Conservation (phyloP, 35 echinoderm and acorn worm genomes). For the Apostichopus japonicus region DNA sequence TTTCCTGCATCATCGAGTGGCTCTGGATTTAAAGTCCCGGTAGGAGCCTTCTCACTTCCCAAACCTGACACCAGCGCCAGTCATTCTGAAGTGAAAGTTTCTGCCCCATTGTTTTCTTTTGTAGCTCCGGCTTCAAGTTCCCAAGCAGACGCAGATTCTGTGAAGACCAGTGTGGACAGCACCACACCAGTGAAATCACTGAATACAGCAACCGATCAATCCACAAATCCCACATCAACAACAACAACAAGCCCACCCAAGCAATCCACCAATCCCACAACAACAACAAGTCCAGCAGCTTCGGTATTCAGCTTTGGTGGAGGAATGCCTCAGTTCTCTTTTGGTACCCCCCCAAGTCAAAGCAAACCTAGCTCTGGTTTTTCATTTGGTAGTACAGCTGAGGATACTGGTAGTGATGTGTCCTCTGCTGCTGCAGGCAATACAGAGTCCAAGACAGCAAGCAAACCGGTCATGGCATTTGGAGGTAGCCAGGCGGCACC, state of each 20-base stretch:
- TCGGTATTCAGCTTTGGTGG: slow-evolving; percentile 58
- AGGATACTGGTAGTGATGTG: neutral
- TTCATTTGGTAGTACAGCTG: slow-evolving; percentile 6
- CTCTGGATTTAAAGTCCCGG: neutral
- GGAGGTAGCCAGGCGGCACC: neutral
- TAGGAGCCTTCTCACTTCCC: neutral
- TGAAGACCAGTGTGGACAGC: neutral
- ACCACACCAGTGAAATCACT: neutral
- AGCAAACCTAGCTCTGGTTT: slow-evolving; percentile 21
- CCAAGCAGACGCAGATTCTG: neutral
- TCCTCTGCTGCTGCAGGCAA: neutral
- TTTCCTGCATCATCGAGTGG: neutral
- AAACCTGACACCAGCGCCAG: neutral
- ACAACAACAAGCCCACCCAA: neutral
- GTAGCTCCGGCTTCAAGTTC: neutral
- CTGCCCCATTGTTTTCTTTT: neutral
- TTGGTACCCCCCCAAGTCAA: slow-evolving; percentile 36
- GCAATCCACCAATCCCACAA: neutral
- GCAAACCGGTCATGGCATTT: neutral
- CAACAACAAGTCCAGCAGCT: neutral
- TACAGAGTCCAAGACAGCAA: neutral
- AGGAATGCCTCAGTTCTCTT: slow-evolving; percentile 67
- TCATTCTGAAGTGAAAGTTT: neutral
- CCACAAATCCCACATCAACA: neutral
- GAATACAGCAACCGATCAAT: neutral